A percentile compares a stretch with the other conserved stretches of the same genome.
Evolutionary conservation across 1,140 invertebrate genomes (phyloP).

Genomic region (Eueides isabella): DNA sequence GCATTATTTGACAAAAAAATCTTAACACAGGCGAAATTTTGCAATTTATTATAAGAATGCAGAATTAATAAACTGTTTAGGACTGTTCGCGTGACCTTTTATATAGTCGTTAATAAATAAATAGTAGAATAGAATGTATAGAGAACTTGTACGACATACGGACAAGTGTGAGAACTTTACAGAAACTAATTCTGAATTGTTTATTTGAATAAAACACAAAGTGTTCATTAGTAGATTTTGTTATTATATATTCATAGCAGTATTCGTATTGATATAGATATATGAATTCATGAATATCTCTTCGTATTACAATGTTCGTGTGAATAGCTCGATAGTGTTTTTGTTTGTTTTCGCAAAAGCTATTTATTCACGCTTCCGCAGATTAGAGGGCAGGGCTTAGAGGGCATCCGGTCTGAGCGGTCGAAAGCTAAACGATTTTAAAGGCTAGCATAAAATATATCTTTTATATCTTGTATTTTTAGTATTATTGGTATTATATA

Average conservation of each 20-base stretch:
- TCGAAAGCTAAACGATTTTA: background rate
- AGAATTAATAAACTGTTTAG: too few relatives aligned
- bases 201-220: background rate
- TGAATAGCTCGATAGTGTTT: background rate
- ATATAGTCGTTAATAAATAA: too few relatives aligned
- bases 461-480: background rate
- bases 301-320: background rate
- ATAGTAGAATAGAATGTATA: background rate
- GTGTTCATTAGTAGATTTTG: background rate
- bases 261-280: background rate
- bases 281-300: background rate
- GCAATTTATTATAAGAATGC: too few relatives aligned
- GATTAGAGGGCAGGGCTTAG: too few relatives aligned
- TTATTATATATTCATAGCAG: background rate
- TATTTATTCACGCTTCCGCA: conserved; percentile 1
- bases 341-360: background rate
- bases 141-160: too few relatives aligned
- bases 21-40: too few relatives aligned
- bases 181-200: background rate
- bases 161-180: too few relatives aligned
- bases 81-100: too few relatives aligned
- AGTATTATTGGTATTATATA: too few relatives aligned
- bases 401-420: background rate
- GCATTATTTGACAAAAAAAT: too few relatives aligned
- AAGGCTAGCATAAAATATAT: background rate